Evolutionary conservation across 2,888 invertebrate species (phyloP).

Genomic region (Meloe dianella): DNA sequence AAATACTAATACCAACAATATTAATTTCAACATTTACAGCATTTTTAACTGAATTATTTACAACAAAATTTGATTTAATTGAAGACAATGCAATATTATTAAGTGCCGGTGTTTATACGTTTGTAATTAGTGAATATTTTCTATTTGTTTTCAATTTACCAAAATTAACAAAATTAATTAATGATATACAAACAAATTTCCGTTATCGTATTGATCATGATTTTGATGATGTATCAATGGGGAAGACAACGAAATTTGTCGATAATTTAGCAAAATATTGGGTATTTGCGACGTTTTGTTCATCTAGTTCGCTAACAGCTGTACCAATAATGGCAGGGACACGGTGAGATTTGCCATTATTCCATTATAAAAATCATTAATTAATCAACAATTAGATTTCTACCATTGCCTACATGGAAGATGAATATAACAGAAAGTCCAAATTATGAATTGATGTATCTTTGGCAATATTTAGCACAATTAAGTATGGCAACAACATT

Average conservation of each 20-base stretch:
- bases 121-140: background rate
- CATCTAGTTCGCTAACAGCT: background rate
- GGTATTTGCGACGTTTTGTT: background rate
- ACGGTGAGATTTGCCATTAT: too few species aligned
- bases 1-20: background rate
- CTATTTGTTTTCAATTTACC: background rate
- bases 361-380: too few species aligned
- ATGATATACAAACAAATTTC: background rate
- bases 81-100: background rate
- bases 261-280: background rate
- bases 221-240: background rate
- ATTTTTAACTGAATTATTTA: background rate
- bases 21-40: background rate
- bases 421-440: background rate
- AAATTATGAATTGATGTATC: background rate
- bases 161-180: background rate
- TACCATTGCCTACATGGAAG: background rate
- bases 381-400: too few species aligned
- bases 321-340: background rate
- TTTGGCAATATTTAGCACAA: background rate
- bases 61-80: background rate
- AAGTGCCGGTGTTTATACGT: background rate
- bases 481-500: background rate
- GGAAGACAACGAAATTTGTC: background rate
- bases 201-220: background rate